A percentile compares a stretch with the other conserved stretches of the same genome.
These are phyloP conservation scores for Athetis lepigone DNA, from an alignment of 2,888 invertebrate species.

Conservation along the genomic window DNA sequence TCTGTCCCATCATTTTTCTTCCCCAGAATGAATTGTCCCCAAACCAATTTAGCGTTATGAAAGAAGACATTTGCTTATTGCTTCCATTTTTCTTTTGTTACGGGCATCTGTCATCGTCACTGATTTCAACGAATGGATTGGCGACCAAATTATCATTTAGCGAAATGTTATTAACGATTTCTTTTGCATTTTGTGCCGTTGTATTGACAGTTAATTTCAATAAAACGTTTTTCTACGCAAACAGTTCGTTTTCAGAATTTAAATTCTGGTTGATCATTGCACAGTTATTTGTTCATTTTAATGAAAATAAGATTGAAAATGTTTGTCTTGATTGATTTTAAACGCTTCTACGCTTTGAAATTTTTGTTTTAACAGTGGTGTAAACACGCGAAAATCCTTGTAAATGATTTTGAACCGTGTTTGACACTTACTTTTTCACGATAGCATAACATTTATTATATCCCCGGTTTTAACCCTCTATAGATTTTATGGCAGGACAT, in stretches of 20 bases:
- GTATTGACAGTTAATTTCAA: constrained; percentile 32
- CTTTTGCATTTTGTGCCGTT: constrained; percentile 30
- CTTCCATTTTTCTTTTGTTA: constrained; percentile 83
- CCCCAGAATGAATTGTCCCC: constrained; percentile 80
- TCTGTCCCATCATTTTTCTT: constrained; percentile 77
- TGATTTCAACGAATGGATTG: constrained; percentile 75
- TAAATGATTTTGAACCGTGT: constrained; percentile 12
- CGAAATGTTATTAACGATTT: constrained; percentile 45
- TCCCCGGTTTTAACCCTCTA: constrained; percentile 46
- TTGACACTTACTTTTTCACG: constrained; percentile 15
- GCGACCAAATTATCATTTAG: constrained; percentile 67
- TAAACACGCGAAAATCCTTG: background rate
- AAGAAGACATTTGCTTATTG: constrained; percentile 87
- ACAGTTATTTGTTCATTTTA: background rate
- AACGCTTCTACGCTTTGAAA: background rate
- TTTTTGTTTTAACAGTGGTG: background rate
- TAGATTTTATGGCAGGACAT: constrained; percentile 56
- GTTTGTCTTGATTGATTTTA: background rate
- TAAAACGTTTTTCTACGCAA: constrained; percentile 19
- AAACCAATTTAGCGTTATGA: constrained; percentile 87
- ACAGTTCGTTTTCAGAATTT: constrained; percentile 3
- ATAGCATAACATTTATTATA: constrained; percentile 51
- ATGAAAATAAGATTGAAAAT: background rate
- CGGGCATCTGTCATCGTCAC: constrained; percentile 80
- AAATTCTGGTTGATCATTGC: constrained; percentile 1